Percentiles rank a stretch among this genome's conserved stretches.
Conservation (phyloP, 2,797 vertebrate species). For the Halcyon badia region DNA sequence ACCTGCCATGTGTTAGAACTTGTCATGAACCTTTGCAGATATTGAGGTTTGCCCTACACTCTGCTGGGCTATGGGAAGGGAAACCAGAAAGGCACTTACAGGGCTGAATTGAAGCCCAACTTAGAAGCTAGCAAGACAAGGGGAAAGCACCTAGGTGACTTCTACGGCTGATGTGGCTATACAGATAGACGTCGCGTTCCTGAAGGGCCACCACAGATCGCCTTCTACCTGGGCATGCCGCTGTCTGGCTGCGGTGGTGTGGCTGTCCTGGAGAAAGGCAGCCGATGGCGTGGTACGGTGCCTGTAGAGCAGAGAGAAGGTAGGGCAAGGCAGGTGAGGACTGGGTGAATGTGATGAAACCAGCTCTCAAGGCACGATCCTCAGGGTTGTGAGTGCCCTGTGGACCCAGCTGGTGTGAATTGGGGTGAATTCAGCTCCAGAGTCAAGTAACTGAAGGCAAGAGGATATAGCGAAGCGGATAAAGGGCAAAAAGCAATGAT, state of each 20-base stretch:
- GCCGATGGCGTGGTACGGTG: fast-evolving
- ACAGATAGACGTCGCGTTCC: fast-evolving
- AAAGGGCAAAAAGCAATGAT: neutral
- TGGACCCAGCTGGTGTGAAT: neutral
- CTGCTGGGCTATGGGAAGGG: neutral
- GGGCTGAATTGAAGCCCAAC: neutral
- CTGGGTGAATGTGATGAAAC: neutral
- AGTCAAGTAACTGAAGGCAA: neutral
- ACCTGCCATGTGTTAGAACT: neutral
- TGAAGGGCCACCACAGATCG: neutral
- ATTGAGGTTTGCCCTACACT: neutral
- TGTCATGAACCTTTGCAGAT: neutral
- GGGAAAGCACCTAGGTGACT: neutral
- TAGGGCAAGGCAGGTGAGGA: neutral
- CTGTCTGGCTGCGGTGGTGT: neutral
- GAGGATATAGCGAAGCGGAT: neutral
- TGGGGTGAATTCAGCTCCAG: neutral
- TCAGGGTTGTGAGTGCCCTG: neutral
- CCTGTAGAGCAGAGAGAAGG: neutral
- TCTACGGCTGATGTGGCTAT: neutral
- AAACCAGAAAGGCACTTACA: neutral
- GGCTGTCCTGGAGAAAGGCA: neutral
- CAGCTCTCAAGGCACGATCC: neutral
- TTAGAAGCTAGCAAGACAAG: neutral
- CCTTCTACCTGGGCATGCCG: neutral